Conservation (phyloP, 1,140 invertebrate species). For the Cydia amplana region DNA sequence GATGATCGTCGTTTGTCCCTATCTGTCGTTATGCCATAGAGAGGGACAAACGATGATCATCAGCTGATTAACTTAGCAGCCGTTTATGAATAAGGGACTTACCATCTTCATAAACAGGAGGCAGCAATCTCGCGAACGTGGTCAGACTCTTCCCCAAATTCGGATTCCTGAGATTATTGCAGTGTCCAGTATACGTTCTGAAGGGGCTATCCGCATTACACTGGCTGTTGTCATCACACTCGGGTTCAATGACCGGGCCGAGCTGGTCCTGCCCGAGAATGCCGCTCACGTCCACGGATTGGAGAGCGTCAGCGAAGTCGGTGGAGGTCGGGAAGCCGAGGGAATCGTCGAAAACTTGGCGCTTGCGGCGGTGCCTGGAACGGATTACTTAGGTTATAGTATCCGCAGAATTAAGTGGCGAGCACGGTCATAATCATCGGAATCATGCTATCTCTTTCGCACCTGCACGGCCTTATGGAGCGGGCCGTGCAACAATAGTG, state of each 20-base stretch:
- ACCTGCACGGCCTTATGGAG: too few relatives aligned
- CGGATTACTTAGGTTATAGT: too few relatives aligned
- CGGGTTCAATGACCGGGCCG: slow-evolving; percentile 77
- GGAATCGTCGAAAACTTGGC: slow-evolving; percentile 87
- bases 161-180: slow-evolving; percentile 94
- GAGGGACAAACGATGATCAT: too few relatives aligned
- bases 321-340: slow-evolving; percentile 83
- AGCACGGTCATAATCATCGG: too few relatives aligned
- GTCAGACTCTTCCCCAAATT: slow-evolving; percentile 91
- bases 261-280: slow-evolving; percentile 77
- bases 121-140: slow-evolving; percentile 91
- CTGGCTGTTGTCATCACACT: slow-evolving; percentile 83
- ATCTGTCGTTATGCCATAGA: too few relatives aligned
- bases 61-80: too few relatives aligned
- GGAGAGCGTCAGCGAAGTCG: slow-evolving; percentile 85
- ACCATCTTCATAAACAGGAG: slow-evolving; percentile 94
- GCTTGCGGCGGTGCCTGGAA: slow-evolving; percentile 81
- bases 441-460: too few relatives aligned
- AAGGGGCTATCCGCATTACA: slow-evolving; percentile 92
- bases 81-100: slow-evolving; percentile 34
- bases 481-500: too few relatives aligned
- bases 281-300: slow-evolving; percentile 86
- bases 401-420: too few relatives aligned
- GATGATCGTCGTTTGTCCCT: too few relatives aligned
- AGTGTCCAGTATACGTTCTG: slow-evolving; percentile 91